These are phyloP conservation scores for Napeogenes inachia DNA, from an alignment of 2,888 invertebrate species.

Conservation along the genomic window DNA sequence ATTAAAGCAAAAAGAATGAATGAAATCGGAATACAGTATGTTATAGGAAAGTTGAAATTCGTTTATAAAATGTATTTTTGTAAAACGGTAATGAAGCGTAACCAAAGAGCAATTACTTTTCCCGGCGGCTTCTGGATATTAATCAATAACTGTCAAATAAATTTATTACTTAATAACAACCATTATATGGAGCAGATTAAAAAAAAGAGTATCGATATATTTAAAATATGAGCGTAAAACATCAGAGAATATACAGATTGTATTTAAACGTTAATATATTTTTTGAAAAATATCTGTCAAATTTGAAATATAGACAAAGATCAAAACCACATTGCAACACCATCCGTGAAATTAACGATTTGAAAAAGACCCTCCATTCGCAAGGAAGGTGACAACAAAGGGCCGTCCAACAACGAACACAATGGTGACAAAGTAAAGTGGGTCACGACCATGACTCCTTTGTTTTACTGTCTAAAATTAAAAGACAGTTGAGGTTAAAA, in stretches of 20 bases:
- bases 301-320: neutral
- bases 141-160: constrained; percentile 39
- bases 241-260: too few relatives aligned
- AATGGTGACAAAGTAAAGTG: constrained; percentile 42
- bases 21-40: too few relatives aligned
- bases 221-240: too few relatives aligned
- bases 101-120: constrained; percentile 38
- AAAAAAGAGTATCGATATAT: too few relatives aligned
- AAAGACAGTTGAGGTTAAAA: constrained; percentile 6
- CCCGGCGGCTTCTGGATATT: constrained; percentile 45
- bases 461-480: constrained; percentile 1
- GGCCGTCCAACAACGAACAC: constrained; percentile 54
- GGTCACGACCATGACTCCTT: constrained; percentile 42
- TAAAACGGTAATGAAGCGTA: constrained; percentile 39
- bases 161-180: constrained; percentile 37
- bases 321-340: neutral
- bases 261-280: too few relatives aligned
- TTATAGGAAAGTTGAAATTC: too few relatives aligned
- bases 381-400: constrained; percentile 57
- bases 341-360: constrained; percentile 1
- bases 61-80: too few relatives aligned
- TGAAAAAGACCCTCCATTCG: constrained; percentile 14
- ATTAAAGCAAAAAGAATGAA: neutral
- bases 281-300: too few relatives aligned
- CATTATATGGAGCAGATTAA: constrained; percentile 29